phyloP scores from a whole-genome alignment of 2,888 invertebrate genomes.

The Polyploca ridens region DNA sequence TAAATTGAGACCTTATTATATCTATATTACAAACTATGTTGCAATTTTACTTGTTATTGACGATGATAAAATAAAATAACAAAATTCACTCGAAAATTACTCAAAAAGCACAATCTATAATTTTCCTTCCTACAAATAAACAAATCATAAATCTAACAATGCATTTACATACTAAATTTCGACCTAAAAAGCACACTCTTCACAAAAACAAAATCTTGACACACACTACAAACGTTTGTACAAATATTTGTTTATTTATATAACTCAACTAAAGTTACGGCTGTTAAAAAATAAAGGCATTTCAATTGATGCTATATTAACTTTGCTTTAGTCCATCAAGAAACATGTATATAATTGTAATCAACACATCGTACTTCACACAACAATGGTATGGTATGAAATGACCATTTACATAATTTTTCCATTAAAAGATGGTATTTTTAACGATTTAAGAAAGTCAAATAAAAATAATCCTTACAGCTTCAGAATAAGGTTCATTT shows the following conservation, averaged over 20 bases:
- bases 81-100: conserved; percentile 37
- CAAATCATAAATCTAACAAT: conserved; percentile 45
- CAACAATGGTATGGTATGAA: too few relatives aligned
- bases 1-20: too few relatives aligned
- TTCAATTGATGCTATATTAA: conserved; percentile 23
- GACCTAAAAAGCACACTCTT: conserved; percentile 47
- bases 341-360: too few relatives aligned
- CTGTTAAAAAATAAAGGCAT: conserved; percentile 13
- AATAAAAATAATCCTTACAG: too few relatives aligned
- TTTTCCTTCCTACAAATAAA: conserved; percentile 44
- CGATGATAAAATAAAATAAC: conserved; percentile 18
- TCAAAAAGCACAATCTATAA: conserved; percentile 46
- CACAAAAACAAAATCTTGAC: conserved; percentile 27
- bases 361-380: too few relatives aligned
- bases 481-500: too few relatives aligned
- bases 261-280: conserved; percentile 18
- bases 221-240: conserved; percentile 46
- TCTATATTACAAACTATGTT: neutral
- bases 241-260: conserved; percentile 21
- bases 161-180: conserved; percentile 39
- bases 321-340: neutral
- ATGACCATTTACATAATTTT: too few relatives aligned
- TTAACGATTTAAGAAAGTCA: too few relatives aligned
- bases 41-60: neutral
- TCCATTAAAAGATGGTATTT: too few relatives aligned